Percentiles rank a stretch among this genome's conserved stretches.
These are phyloP conservation scores for Drosophila lutescens DNA, from an alignment of 2,888 invertebrate species.

Conservation along the genomic window DNA sequence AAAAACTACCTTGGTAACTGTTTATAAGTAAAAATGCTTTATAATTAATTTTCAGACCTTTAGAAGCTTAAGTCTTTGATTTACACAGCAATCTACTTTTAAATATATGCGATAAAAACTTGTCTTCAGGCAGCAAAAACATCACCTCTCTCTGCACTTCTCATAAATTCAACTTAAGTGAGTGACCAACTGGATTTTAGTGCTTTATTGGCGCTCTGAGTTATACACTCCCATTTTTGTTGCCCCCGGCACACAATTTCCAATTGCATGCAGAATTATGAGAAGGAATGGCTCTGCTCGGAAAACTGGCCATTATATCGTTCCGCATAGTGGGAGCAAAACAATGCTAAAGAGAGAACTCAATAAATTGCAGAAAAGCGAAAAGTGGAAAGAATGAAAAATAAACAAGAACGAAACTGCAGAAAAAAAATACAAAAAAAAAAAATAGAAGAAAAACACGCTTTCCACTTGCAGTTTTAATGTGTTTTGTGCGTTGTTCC, in stretches of 20 bases:
- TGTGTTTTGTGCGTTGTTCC: slow-evolving; percentile 77
- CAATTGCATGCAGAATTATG: slow-evolving; percentile 45
- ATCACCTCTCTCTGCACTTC: slow-evolving; percentile 14
- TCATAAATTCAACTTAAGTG: slow-evolving; percentile 39
- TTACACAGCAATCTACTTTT: background rate
- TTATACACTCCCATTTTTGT: slow-evolving; percentile 28
- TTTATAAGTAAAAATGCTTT: background rate
- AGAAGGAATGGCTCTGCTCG: slow-evolving; percentile 21
- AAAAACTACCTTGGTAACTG: too few relatives aligned
- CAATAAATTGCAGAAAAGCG: slow-evolving; percentile 66
- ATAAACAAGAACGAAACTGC: slow-evolving; percentile 45
- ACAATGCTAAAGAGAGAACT: slow-evolving; percentile 53
- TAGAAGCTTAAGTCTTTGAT: background rate
- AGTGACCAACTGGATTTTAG: slow-evolving; percentile 50
- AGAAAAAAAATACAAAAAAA: slow-evolving; percentile 9
- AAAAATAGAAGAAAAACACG: slow-evolving; percentile 41
- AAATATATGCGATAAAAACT: background rate
- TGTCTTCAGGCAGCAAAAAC: background rate
- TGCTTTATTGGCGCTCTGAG: slow-evolving; percentile 47
- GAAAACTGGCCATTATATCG: slow-evolving; percentile 37
- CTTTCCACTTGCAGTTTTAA: slow-evolving; percentile 72
- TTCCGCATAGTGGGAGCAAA: slow-evolving; percentile 32
- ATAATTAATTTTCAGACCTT: background rate
- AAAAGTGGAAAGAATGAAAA: slow-evolving; percentile 64
- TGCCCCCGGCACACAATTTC: slow-evolving; percentile 25